These are phyloP conservation scores for Hemaris fuciformis DNA, from an alignment of 2,888 invertebrate species.

Conservation along the genomic window DNA sequence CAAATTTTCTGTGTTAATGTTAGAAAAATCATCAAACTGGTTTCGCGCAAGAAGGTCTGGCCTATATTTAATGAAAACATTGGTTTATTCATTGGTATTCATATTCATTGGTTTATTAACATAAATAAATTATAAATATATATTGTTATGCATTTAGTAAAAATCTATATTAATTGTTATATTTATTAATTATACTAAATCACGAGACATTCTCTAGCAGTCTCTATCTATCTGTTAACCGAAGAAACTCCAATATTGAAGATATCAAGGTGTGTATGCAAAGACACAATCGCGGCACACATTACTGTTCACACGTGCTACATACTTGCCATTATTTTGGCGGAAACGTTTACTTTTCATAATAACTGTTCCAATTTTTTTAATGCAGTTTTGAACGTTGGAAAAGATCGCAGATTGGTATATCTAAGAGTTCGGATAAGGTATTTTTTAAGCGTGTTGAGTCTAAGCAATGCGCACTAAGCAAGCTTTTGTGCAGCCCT, in stretches of 20 bases:
- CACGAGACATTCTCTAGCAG: slow-evolving; percentile 1
- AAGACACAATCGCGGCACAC: slow-evolving; percentile 15
- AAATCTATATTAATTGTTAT: not conserved
- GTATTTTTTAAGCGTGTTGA: no score
- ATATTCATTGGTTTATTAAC: no score
- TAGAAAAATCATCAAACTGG: not conserved
- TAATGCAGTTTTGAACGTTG: no score
- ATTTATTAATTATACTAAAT: not conserved
- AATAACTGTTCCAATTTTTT: not conserved
- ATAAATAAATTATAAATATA: no score
- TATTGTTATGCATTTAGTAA: no score
- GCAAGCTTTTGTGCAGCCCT: no score
- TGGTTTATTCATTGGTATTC: no score
- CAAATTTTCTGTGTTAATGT: not conserved
- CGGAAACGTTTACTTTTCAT: not conserved
- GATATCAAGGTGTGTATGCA: slow-evolving; percentile 13
- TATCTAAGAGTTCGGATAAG: no score
- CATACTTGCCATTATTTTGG: slow-evolving; percentile 5
- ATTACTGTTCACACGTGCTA: not conserved
- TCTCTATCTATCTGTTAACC: slow-evolving; percentile 8
- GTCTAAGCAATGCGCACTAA: no score
- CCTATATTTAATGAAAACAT: not conserved
- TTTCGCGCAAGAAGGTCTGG: not conserved
- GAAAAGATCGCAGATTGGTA: not conserved
- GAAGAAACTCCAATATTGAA: slow-evolving; percentile 9